phyloP scores from a whole-genome alignment of 2,888 invertebrate genomes.

The Caenorhabditis parvicauda region DNA sequence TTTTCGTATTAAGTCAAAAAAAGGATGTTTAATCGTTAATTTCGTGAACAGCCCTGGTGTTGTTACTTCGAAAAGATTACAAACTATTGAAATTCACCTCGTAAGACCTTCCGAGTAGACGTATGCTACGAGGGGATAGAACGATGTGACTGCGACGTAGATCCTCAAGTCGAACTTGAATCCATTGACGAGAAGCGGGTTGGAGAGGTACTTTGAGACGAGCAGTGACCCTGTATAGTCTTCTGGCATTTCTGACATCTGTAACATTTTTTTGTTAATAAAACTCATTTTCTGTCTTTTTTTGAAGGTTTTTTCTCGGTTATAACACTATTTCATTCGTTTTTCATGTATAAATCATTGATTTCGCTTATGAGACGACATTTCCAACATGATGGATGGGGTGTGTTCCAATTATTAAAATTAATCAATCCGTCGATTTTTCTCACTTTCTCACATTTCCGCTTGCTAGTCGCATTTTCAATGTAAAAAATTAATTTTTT shows the following conservation, averaged over 20 bases:
- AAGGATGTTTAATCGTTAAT: too few species aligned
- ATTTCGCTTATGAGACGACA: background rate
- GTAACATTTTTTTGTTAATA: too few species aligned
- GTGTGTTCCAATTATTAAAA: too few species aligned
- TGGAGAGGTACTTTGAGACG: conserved; percentile 56
- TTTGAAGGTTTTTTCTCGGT: background rate
- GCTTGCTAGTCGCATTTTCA: too few species aligned
- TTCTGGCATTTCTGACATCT: conserved; percentile 39
- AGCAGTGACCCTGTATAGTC: conserved; percentile 40
- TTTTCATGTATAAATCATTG: too few species aligned
- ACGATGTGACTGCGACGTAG: conserved; percentile 68
- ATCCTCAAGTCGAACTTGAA: conserved; percentile 66
- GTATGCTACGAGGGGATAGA: conserved; percentile 66
- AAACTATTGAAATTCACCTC: conserved; percentile 11
- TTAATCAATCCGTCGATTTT: too few species aligned
- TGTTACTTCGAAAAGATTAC: background rate
- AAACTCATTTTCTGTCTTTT: too few species aligned
- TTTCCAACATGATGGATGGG: background rate
- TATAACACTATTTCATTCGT: too few species aligned
- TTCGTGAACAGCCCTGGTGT: background rate
- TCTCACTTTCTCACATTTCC: too few species aligned
- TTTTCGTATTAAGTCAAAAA: too few species aligned
- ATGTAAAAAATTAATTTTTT: too few species aligned
- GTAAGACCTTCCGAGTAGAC: conserved; percentile 62
- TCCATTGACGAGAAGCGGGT: conserved; percentile 62